Base-by-base conservation (phyloP, 2,888 invertebrate genomes). In the Tetramorium bicarinatum region DNA sequence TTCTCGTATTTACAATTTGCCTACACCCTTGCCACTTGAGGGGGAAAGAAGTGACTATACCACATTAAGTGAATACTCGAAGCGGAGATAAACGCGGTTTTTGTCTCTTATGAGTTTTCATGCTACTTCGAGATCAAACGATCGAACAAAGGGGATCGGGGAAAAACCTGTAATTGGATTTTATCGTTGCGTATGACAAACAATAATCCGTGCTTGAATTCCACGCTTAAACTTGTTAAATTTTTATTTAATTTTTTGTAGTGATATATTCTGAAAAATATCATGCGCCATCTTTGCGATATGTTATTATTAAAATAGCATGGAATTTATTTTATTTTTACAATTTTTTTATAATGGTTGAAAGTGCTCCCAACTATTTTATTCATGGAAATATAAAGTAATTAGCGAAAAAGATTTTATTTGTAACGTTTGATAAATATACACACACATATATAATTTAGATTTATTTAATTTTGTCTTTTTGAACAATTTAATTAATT, bases 21-120 rank as follows among this genome's bases (percentile, higher is more conserved):
- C 64, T 71, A 61, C 87, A 90, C 85, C 86, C 87, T 83, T 69
- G 81, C 81, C 84, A 82, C 82, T 89, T 82, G 49, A 72, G 69
- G 62, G 44, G 82, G 69, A 75, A 87, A 90, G 82, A 89, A 87
- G 83, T 84, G 85, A 82, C 87, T 85, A 80, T 83, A 83, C 82
- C 84, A 82, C 89, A 83, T 89, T 90, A 89, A 90, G 83, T 74
- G 89, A 89, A 87, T 80, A 87, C 90, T 89, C 71, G 18, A 84
- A 4, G 82, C 82, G 71, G 74, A 64, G 83, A 87, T 90, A 89
- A 89, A 85, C 89, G 89, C 87, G 84, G 84, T 86, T 87, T 90
- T 89, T 89, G 89, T 89, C 87, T 89, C 80, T 85, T 59, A 81
- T 47, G 34, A 52, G 74, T 87, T 72, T 86, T 89, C 72, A 52